Base-by-base conservation (phyloP, 1,140 invertebrate genomes). In the Trichonephila inaurata region DNA sequence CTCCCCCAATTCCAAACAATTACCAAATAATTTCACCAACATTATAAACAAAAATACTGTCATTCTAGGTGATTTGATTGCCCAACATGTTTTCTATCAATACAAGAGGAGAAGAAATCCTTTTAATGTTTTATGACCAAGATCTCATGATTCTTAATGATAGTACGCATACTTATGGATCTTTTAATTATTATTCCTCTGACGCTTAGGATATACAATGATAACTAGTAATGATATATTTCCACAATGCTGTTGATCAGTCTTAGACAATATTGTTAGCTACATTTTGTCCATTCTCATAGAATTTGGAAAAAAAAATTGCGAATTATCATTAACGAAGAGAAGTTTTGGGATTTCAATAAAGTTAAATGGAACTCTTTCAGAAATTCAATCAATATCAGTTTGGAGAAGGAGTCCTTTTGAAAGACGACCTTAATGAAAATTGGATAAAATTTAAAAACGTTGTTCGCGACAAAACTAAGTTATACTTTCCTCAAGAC, bases 251-350 rank as follows among this genome's bases (percentile, higher is more conserved):
- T 24, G 0, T 7, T 69, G 87, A 64, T 10, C 18, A 0, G 21
- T 66, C 5, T 51, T 51, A 8, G 87, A 89, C 8, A 89, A 51
- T 14, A 51, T 66, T 5, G 87, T 28, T 5, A 89, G 87, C 10
- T 64, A 89, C 51, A 64, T 44, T 66, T 89, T 33, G 33, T 33
- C 87, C 10, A 12, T 69, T 8, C 14, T 89, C 7, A 89, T 89
- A 2, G 87, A 89, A 51, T 69, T 69, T 19, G 69, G 33, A 44
- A 33, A 89, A 33, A 89, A 69, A 89, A 69, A 69, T 21, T 8
- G 4, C 69, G 87, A 12, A 89, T 21, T 21, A 69, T 89, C 19
- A 89, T 7, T 16, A 7, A 28, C 3, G 40, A 62, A 28, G 1
- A 28, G 28, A 28, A 28, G 1, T 28, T 28, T 28, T 28, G 28